Evolutionary conservation across 2,888 invertebrate genomes (phyloP), one percentile per base, ranked within the genome.

Genomic region (Euzetes globulus): DNA sequence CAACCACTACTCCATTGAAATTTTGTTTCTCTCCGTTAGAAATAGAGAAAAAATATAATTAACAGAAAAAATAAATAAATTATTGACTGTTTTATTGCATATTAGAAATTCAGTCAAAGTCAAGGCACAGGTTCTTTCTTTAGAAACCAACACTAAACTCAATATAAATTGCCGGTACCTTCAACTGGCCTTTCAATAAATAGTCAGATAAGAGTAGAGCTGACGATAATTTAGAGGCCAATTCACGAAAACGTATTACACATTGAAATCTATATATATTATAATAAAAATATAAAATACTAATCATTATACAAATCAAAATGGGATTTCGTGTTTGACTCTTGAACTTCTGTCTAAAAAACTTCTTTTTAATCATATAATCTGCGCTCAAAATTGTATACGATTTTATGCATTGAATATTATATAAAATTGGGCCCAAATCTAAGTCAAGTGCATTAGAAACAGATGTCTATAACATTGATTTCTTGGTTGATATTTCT

Each of bases 271-370:
- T 41, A 41, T 41, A 41, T 41, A 41, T 33, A 33, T n/a, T n/a
- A n/a, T n/a, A n/a, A n/a, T n/a, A 19, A 1, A 52, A 52, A 55
- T n/a, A n/a, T n/a, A 55, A 13, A 55, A 3, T 50, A 50, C 13
- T 55, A 55, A 55, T 55, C 22, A 27, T 29, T 58, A 58, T 27
- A 58, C 58, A 58, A 58, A 58, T 58, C 58, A 58, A 65, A 33
- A 65, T 33, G 11, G 22, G 41, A 65, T 65, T 65, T 65, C 65
- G 41, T 65, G 41, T 41, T 65, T 37, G 63, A 65, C 41, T 65
- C 41, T 19, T 65, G 37, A 65, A 65, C 65, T 65, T 29, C 58
- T 58, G 58, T 58, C 29, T 29, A 58, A 27, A 58, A 58, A 58
- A 27, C 15, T 58, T 58, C 22, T 58, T 55, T 47, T 58, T 15